A percentile compares a stretch with the other conserved stretches of the same genome.
These are phyloP conservation scores for Pogonocichla stellata DNA, from an alignment of 2,113 vertebrate species.

Conservation along the genomic window DNA sequence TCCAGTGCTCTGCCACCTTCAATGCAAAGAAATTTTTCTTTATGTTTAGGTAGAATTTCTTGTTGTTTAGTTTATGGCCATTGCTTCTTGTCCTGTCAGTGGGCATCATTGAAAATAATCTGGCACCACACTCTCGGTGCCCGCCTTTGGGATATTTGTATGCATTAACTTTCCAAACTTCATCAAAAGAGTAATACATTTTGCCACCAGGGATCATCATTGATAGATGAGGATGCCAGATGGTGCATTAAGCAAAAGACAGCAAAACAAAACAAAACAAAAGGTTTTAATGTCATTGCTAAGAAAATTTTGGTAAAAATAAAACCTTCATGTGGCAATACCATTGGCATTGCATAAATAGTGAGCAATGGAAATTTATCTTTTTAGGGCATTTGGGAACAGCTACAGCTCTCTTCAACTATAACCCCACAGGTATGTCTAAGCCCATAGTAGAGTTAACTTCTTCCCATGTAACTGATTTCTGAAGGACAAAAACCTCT, in stretches of 20 bases:
- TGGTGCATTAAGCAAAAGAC: not conserved
- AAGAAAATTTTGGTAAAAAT: not conserved
- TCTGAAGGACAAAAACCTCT: not conserved
- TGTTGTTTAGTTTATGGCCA: not conserved
- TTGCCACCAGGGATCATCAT: not conserved
- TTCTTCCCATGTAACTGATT: not conserved
- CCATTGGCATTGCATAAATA: not conserved
- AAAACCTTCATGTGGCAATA: not conserved
- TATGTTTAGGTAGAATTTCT: not conserved
- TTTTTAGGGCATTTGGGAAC: not conserved
- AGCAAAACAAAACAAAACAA: not conserved
- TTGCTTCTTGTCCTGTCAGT: not conserved
- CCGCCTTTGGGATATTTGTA: not conserved
- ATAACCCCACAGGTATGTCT: not conserved
- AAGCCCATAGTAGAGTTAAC: fast-evolving
- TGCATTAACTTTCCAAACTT: not conserved
- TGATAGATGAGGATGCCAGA: not conserved
- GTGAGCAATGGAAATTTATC: not conserved
- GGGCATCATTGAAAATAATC: not conserved
- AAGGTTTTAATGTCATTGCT: not conserved
- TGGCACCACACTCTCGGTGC: not conserved
- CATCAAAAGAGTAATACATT: not conserved
- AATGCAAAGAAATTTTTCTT: not conserved
- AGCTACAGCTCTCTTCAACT: not conserved
- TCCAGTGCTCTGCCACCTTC: not conserved